Evolutionary conservation across 2,888 invertebrate genomes (phyloP), one percentile per base, ranked within the genome.

Genomic region (Parnassius apollo): DNA sequence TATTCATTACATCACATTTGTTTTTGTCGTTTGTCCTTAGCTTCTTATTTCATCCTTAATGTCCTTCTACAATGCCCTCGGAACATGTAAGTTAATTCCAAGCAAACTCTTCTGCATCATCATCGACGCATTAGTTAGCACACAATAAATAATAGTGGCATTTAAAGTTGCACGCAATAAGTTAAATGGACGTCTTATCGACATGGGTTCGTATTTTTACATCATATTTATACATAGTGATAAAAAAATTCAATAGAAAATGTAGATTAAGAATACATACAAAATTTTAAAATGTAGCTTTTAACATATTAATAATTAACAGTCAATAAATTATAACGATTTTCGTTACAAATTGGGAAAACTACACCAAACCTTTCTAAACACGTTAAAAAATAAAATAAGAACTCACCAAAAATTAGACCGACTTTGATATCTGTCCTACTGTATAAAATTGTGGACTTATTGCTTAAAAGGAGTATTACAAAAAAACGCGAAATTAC

Each of bases 181-280:
- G 46, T 64, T 45, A 59, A 57, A 59, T 63, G 48, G 49, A 3
- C 35, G 45, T n/a, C 35, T 55, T 51, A 59, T 64, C 55, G 59
- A 44, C n/a, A 35, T 45, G 42, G 10, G 8, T 18, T 18, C 46
- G 35, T 13, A 22, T 18, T 44, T 52, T 55, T 45, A 54, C 48
- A 13, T 42, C 9, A 7, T 35, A 25, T 25, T 25, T 25, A 25
- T 25, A 35, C 7, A 35, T 35, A 35, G 35, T 35, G 1, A 35
- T 35, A 7, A 7, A 35, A 7, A 7, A 7, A 4, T 35, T 35
- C 35, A 35, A 35, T 35, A 35, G 35, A 35, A 35, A 35, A 35
- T 35, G 4, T 25, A 25, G 25, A 25, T 25, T 4, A 25, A 4
- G 25, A 25, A 25, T 25, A 4, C 25, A 35, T 35, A 35, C 35